A percentile compares a stretch with the other conserved stretches of the same genome.
Evolutionary conservation across 2,113 vertebrate genomes (phyloP).

Genomic region (Budorcas taxicolor): DNA sequence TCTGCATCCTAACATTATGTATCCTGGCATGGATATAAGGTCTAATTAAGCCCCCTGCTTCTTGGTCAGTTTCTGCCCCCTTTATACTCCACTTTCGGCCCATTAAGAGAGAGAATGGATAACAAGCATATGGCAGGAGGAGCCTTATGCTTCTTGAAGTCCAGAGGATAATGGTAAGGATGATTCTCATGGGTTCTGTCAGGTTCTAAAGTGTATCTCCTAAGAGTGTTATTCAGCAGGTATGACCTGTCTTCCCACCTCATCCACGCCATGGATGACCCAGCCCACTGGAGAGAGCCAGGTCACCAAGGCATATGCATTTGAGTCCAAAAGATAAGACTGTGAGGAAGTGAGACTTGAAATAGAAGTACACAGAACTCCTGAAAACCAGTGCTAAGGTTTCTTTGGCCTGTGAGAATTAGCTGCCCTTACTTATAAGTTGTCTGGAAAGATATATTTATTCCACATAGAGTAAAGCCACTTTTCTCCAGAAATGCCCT

Average conservation of each 20-base stretch:
- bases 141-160: neutral
- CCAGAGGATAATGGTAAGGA: neutral
- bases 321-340: neutral
- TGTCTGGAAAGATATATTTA: neutral
- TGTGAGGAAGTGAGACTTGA: neutral
- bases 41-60: neutral
- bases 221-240: neutral
- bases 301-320: neutral
- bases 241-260: neutral
- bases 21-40: neutral
- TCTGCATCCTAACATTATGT: neutral
- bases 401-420: neutral
- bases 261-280: neutral
- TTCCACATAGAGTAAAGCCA: neutral
- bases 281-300: neutral
- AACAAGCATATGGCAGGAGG: neutral
- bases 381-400: neutral
- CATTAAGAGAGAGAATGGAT: neutral
- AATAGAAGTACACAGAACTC: neutral
- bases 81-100: neutral
- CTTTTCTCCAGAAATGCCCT: neutral
- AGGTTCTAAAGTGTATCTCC: neutral
- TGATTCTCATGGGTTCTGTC: neutral
- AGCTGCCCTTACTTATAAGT: neutral
- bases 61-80: neutral